Base-by-base conservation (phyloP, 2,888 invertebrate species). In the Leptinotarsa peninsularis region DNA sequence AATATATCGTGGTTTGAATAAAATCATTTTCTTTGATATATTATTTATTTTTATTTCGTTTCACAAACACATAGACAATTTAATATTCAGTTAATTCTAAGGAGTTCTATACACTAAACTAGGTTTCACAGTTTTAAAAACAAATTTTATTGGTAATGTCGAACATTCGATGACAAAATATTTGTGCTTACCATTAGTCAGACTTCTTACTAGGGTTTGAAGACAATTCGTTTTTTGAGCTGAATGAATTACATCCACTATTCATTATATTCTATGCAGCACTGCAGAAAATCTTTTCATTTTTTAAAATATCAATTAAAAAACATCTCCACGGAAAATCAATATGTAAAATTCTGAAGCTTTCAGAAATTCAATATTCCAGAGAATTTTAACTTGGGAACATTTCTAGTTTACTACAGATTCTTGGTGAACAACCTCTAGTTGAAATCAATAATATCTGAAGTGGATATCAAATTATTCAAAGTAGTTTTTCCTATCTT, bases 161-260 rank as follows among this genome's bases (percentile, higher is more conserved):
- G 18, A 54, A 18, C 54, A 54, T 54, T 43, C 43, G 54, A 54
- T 58, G 21, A 58, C 21, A 58, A 58, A 58, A 58, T 58, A 58
- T 23, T 23, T 58, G n/a, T 23, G 58, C 58, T 58, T 58, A 23
- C 14, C 23, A 14, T 58, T 58, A 58, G 17, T 58, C 58, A 58
- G 58, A 58, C 58, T 58, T 58, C 58, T 23, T 58, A 23, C 58
- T 23, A 58, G 15, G 18, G 21, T 21, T 58, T 15, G 23, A 58
- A 58, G 21, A 58, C 56, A 15, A 17, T 23, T 23, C 58, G 21
- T 58, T 58, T 23, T 58, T 58, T 58, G 58, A 58, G 58, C 58
- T 21, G 23, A 27, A 58, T 4, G 23, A 58, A 23, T 15, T 58
- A 52, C 52, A 52, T 52, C 15, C 52, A 52, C 52, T 52, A 52